Conservation (phyloP, 2,797 vertebrate species). For the Crocidura indochinensis region DNA sequence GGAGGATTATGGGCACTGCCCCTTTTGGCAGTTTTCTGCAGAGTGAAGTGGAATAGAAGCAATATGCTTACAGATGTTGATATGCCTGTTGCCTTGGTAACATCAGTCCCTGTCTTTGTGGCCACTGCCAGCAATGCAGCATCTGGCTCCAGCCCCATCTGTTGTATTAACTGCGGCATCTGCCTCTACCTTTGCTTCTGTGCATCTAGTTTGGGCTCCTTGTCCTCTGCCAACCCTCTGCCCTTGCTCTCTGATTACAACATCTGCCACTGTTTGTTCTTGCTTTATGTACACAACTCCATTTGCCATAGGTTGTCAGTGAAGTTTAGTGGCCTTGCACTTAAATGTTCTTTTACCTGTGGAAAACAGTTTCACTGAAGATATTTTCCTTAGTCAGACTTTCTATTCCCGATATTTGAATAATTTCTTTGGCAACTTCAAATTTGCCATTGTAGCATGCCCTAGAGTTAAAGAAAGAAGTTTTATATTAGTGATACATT, state of each 20-base stretch:
- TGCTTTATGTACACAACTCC: constrained; percentile 43
- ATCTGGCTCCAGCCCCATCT: constrained; percentile 59
- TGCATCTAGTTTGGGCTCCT: not conserved
- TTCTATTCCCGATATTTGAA: constrained; percentile 95
- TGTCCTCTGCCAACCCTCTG: constrained; percentile 62
- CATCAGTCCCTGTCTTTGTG: constrained; percentile 45
- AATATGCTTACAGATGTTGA: constrained; percentile 59
- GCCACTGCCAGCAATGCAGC: constrained; percentile 67
- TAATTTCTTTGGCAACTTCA: constrained; percentile 94
- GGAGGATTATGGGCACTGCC: constrained; percentile 68
- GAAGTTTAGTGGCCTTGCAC: not conserved
- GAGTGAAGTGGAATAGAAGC: constrained; percentile 70
- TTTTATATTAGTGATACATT: not conserved
- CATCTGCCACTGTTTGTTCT: constrained; percentile 39
- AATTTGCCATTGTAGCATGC: constrained; percentile 97
- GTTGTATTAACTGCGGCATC: constrained; percentile 66
- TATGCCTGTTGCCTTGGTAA: constrained; percentile 67
- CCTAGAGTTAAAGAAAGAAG: constrained; percentile 87
- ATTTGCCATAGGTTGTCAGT: not conserved
- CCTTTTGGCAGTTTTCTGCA: constrained; percentile 76
- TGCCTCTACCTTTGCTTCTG: constrained; percentile 56
- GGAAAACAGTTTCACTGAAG: constrained; percentile 97
- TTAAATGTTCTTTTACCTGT: constrained; percentile 92
- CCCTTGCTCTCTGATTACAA: not conserved
- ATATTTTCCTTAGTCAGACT: constrained; percentile 98